Evolutionary conservation across 2,888 invertebrate species (phyloP).

Genomic region (Junonia oenone): DNA sequence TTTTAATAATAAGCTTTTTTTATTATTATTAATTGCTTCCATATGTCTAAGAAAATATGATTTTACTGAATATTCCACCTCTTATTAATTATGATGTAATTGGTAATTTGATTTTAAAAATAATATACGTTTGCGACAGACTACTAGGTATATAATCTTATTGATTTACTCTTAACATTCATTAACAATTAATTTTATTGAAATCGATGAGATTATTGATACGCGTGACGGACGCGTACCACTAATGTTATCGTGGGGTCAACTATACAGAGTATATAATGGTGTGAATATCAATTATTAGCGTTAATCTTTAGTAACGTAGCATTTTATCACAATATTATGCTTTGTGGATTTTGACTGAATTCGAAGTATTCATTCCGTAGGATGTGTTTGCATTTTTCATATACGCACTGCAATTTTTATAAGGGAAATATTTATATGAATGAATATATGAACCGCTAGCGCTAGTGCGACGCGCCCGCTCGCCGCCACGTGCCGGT

Average conservation of each 20-base stretch:
- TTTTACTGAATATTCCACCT: conserved; percentile 10
- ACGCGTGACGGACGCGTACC: conserved; percentile 5
- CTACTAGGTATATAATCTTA: conserved; percentile 16
- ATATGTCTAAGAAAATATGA: background rate
- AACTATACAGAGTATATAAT: conserved; percentile 40
- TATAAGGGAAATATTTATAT: conserved; percentile 2
- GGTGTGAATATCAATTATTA: conserved; percentile 30
- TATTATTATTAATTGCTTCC: background rate
- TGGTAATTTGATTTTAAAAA: conserved; percentile 7
- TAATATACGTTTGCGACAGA: conserved; percentile 8
- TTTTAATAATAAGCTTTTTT: background rate
- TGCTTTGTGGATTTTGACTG: conserved; percentile 38
- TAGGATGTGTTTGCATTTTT: conserved; percentile 29
- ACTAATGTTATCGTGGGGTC: conserved; percentile 32
- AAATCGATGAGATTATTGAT: conserved; percentile 20
- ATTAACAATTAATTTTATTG: conserved; percentile 10
- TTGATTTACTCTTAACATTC: conserved; percentile 12
- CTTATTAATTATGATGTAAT: conserved; percentile 12
- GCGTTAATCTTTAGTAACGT: conserved; percentile 24
- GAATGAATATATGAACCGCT: no score
- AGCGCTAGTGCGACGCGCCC: conserved; percentile 10
- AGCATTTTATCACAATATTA: conserved; percentile 31
- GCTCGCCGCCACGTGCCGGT: conserved; percentile 16
- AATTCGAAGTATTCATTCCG: conserved; percentile 45
- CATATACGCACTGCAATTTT: conserved; percentile 12